Evolutionary conservation across 2,888 invertebrate species (phyloP).

Genomic region (Ceriagrion tenellum): DNA sequence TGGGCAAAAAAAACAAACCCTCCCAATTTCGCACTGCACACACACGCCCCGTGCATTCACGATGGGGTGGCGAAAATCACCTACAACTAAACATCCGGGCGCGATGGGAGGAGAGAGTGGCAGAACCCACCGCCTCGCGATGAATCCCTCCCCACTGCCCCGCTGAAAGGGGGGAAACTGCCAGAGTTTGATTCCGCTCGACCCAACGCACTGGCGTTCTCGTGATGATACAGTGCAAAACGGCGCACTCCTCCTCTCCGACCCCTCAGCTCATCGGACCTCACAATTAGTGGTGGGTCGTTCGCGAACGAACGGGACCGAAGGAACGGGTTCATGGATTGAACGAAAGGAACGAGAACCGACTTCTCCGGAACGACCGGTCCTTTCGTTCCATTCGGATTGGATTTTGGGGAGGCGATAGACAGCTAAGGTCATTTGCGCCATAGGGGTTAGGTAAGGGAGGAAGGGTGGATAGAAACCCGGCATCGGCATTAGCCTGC

Average conservation of each 20-base stretch:
- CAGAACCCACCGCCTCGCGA: background rate
- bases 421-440: too few relatives aligned
- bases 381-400: too few relatives aligned
- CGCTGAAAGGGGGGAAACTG: background rate
- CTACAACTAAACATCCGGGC: background rate
- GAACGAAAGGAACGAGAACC: too few relatives aligned
- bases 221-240: background rate
- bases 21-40: background rate
- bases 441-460: too few relatives aligned
- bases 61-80: background rate
- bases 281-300: too few relatives aligned
- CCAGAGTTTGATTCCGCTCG: background rate
- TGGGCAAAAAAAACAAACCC: background rate
- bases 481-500: too few relatives aligned
- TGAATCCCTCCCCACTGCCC: background rate
- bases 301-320: too few relatives aligned
- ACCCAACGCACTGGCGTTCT: background rate
- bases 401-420: too few relatives aligned
- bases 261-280: background rate
- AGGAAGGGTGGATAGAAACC: too few relatives aligned
- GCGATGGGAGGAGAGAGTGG: background rate
- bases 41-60: background rate
- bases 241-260: background rate
- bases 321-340: too few relatives aligned
- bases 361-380: too few relatives aligned